phyloP scores from a whole-genome alignment of 2,113 vertebrate genomes.

The Peromyscus californicus region DNA sequence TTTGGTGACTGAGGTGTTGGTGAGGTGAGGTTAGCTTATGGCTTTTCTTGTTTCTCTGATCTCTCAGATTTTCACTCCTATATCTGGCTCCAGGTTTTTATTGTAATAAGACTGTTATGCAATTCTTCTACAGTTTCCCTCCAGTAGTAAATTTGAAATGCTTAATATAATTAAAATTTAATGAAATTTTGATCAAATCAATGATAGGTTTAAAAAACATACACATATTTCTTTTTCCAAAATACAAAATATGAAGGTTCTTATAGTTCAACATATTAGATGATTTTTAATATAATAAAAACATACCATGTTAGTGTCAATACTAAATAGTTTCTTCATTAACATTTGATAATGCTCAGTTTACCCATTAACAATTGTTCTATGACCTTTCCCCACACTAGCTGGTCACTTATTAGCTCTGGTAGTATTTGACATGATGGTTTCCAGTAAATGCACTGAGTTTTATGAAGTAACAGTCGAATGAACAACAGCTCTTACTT shows the following conservation, averaged over 20 bases:
- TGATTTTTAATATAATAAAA: constrained; percentile 50
- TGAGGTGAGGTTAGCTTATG: no score
- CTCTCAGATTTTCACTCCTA: no score
- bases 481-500: constrained; percentile 87
- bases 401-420: constrained; percentile 90
- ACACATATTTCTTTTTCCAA: background rate
- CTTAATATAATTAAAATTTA: constrained; percentile 52
- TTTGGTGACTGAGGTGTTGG: no score
- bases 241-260: background rate
- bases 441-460: constrained; percentile 88
- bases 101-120: no score
- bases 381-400: constrained; percentile 74
- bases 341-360: constrained; percentile 24
- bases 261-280: constrained; percentile 18
- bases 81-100: no score
- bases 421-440: constrained; percentile 85
- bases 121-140: background rate
- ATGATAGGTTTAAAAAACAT: background rate
- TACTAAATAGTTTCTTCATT: constrained; percentile 24
- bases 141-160: constrained; percentile 48
- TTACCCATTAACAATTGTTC: constrained; percentile 39
- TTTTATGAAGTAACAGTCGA: constrained; percentile 57
- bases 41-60: no score
- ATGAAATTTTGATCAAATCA: constrained; percentile 64
- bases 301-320: constrained; percentile 17